Evolutionary conservation across 2,797 vertebrate species (phyloP), one percentile per base, ranked within the genome.

Genomic region (Rallus crepitans): DNA sequence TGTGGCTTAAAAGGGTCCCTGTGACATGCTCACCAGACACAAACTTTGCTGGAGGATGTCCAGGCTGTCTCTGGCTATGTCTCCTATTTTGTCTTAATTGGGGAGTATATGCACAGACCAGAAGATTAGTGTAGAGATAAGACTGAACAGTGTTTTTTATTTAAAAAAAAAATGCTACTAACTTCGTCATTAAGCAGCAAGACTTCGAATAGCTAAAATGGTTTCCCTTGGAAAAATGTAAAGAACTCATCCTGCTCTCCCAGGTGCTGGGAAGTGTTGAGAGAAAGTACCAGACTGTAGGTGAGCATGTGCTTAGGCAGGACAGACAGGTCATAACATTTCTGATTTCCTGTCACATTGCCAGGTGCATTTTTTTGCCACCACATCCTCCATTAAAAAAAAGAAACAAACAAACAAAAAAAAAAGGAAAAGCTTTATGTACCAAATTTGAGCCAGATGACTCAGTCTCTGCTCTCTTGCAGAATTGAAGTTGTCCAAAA

Each of bases 201-300:
- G 50, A 7, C 40, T 12, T 45, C 18, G 3, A 61, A 2, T 64
- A 69, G 57, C 18, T 57, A 11, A 69, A 61, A 60, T 48, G 5
- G 10, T 39, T 57, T 80, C 14, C 23, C 30, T 15, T 53, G 42
- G 47, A 70, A 23, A 4, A 45, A 33, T 1, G 5, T 53, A 28
- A 47, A 21, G 17, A 87, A 16, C 15, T 40, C 20, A 10, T 19
- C 31, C 16, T 15, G 20, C 27, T 82, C 15, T 52, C 30, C 2
- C 0, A 0, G 7, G 4, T 40, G 14, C 17, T 69, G 42, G 27
- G 18, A 66, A 25, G 5, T 1, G 0, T 2, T 68, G 35, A 23
- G n/a, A 65, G 42, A 65, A 86, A 37, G 8, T 40, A 37, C 9
- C 8, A n/a, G n/a, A 19, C 21, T 50, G 2, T 27, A 61, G 23